phyloP scores from a whole-genome alignment of 1,140 invertebrate species.

The Neodiprion pinetum region DNA sequence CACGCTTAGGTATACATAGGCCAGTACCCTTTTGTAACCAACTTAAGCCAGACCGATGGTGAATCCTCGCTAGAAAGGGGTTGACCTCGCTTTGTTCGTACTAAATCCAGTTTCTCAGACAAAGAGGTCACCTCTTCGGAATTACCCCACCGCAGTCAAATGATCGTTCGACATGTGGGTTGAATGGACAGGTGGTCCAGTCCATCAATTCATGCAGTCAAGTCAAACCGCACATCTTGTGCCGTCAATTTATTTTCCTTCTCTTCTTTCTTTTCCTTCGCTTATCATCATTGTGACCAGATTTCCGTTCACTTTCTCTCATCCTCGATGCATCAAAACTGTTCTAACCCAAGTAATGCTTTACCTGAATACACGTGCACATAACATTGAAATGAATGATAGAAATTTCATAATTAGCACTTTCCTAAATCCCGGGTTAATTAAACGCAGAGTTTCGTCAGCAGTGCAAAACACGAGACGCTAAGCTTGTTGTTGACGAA shows the following conservation, averaged over 20 bases:
- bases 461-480: no score
- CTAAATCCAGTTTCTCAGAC: neutral
- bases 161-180: neutral
- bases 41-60: constrained; percentile 2
- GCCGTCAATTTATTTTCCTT: neutral
- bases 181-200: neutral
- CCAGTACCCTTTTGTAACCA: neutral
- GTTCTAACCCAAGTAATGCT: neutral
- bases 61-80: neutral
- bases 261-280: neutral
- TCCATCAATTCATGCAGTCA: neutral
- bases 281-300: neutral
- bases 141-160: neutral
- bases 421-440: no score
- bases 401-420: no score
- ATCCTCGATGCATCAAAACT: neutral
- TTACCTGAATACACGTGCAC: no score
- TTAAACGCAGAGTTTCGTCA: no score
- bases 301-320: neutral
- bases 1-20: neutral
- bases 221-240: neutral
- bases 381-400: no score
- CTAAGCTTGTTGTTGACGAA: neutral
- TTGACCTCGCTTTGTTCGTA: neutral
- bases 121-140: neutral